Evolutionary conservation across 1,140 invertebrate species (phyloP), one percentile per base, ranked within the genome.

Genomic region (Lamellibrachia luymesi): DNA sequence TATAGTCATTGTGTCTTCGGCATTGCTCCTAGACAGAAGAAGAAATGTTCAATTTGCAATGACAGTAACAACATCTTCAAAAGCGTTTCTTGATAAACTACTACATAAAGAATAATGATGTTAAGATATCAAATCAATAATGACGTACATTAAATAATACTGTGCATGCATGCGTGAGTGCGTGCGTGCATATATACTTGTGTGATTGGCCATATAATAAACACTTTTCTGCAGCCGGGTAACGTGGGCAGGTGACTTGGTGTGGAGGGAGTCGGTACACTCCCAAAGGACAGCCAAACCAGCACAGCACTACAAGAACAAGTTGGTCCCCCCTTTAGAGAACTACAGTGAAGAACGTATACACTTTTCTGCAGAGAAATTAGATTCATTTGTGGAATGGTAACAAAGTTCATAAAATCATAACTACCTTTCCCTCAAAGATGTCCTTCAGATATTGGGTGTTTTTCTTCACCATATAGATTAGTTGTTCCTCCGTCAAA

Each of bases 391-490:
- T 49, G 50, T 49, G 4, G 25, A 5, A 90, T 22, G 50, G 38
- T 89, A 90, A 52, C 27, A 50, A 8, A 50, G 51, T 38, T 38
- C 50, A 6, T 92, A n/a, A 7, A 50, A 7, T 10, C 13, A n/a
- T 27, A 50, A 8, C 13, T 90, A 92, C 92, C 92, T 92, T 92
- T n/a, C 92, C 92, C 27, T 92, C 51, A 80, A 92, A 92, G 50
- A 92, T 92, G 50, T 92, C 52, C 56, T 51, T 64, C 56, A 92
- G 92, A 80, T 92, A 92, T 92, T 92, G 64, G 4, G 27, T 89
- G 90, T 92, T 80, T 80, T 92, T 92, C 27, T 38, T 90, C 92
- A 92, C 92, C 50, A 92, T 25, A 51, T 92, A 92, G 17, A 51
- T 7, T 22, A 92, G 92, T 7, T 92, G 92, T 49, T 49, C 38